phyloP scores from a whole-genome alignment of 1,140 invertebrate species.

The Thaumetopoea pityocampa region DNA sequence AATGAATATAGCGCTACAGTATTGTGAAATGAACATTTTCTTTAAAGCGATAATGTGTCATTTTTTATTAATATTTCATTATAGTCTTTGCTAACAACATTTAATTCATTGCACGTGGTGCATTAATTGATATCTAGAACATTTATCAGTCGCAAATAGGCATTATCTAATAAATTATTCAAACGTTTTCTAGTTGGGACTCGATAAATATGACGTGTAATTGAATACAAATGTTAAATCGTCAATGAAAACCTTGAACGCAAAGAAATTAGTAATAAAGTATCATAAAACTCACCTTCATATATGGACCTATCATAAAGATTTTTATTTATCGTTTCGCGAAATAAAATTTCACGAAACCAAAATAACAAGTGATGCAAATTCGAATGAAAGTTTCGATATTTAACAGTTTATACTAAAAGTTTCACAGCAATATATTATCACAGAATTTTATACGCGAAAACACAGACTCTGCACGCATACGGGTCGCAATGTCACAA shows the following conservation, averaged over 20 bases:
- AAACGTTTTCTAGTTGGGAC: too few species aligned
- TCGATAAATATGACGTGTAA: too few species aligned
- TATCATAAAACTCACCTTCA: constrained; percentile 60
- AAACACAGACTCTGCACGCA: constrained; percentile 39
- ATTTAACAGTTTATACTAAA: constrained; percentile 28
- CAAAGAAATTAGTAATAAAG: constrained; percentile 14
- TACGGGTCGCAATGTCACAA: constrained; percentile 46
- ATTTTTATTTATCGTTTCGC: constrained; percentile 59
- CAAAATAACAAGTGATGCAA: constrained; percentile 19
- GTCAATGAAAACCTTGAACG: constrained; percentile 1
- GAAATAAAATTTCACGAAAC: constrained; percentile 68
- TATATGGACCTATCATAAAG: constrained; percentile 75
- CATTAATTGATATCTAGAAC: too few species aligned
- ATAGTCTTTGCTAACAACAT: too few species aligned
- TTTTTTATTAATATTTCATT: too few species aligned
- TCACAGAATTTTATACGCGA: constrained; percentile 59
- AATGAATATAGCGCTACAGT: too few species aligned
- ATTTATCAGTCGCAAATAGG: too few species aligned
- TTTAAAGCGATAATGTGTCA: too few species aligned
- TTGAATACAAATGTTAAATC: constrained; percentile 1
- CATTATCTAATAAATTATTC: too few species aligned
- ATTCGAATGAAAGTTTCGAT: constrained; percentile 37
- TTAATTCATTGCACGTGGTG: too few species aligned
- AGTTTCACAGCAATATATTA: constrained; percentile 59
- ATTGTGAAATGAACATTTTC: too few species aligned